A percentile compares a stretch with the other conserved stretches of the same genome.
phyloP scores from a whole-genome alignment of 35 echinoderm and acorn worm species.

The Anneissia japonica region DNA sequence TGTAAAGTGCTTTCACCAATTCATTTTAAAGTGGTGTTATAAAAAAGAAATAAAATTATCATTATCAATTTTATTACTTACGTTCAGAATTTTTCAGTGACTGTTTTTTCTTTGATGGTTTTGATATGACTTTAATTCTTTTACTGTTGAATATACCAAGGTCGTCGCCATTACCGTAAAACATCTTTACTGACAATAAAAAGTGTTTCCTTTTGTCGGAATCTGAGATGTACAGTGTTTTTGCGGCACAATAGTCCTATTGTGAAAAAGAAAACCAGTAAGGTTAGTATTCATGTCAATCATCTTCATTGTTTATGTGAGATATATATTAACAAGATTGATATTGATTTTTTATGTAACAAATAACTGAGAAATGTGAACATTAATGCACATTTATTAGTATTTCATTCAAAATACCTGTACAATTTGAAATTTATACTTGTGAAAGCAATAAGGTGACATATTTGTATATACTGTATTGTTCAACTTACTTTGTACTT shows the following conservation, averaged over 20 bases:
- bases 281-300: too few relatives aligned
- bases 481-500: too few relatives aligned
- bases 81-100: conserved; percentile 97
- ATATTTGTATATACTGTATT: too few relatives aligned
- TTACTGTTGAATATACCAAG: conserved; percentile 98
- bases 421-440: too few relatives aligned
- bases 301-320: too few relatives aligned
- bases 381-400: too few relatives aligned
- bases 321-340: too few relatives aligned
- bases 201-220: conserved; percentile 99
- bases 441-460: too few relatives aligned
- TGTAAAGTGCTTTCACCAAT: not conserved
- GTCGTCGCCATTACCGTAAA: conserved; percentile 88
- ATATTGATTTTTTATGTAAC: too few relatives aligned
- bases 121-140: conserved; percentile 98
- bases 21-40: not conserved
- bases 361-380: too few relatives aligned
- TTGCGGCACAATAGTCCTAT: conserved; percentile 97
- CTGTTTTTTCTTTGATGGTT: conserved; percentile 99
- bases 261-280: conserved; percentile 12
- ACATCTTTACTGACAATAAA: conserved; percentile 95
- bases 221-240: conserved; percentile 92
- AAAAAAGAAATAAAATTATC: not conserved
- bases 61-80: too few relatives aligned
- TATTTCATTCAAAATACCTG: too few relatives aligned